A percentile compares a stretch with the other conserved stretches of the same genome.
phyloP scores from a whole-genome alignment of 37 sponge, comb jelly and placozoan species.

The Agelas oroides region DNA sequence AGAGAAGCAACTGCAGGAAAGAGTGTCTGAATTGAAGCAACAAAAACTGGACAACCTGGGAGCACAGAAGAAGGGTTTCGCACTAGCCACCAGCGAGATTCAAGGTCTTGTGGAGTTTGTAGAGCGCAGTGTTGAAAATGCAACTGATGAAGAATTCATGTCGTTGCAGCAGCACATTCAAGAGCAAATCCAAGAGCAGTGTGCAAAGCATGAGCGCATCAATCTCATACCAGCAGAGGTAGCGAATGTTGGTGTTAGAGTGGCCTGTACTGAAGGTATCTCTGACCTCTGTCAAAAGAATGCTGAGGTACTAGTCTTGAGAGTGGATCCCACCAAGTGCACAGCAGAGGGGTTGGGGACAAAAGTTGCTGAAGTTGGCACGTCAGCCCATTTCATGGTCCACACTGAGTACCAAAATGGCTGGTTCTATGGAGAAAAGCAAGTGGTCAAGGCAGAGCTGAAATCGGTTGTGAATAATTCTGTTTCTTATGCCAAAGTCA shows the following conservation, averaged over 20 bases:
- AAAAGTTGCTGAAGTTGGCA: slow-evolving; percentile 26
- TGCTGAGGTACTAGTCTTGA: not conserved
- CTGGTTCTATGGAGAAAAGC: too few relatives aligned
- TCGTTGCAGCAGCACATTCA: slow-evolving; percentile 10
- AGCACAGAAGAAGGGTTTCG: slow-evolving; percentile 16
- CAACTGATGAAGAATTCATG: slow-evolving; percentile 37
- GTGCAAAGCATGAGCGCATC: not conserved
- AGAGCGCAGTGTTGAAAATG: slow-evolving; percentile 15
- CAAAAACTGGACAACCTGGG: slow-evolving; percentile 19
- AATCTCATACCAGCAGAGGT: slow-evolving; percentile 12
- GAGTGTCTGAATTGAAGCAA: not conserved
- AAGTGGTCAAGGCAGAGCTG: not conserved
- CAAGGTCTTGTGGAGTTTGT: slow-evolving; percentile 29
- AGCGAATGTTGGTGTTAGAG: slow-evolving; percentile 1
- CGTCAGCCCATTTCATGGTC: not conserved
- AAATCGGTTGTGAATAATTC: slow-evolving; percentile 12
- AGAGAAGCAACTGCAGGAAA: slow-evolving; percentile 16
- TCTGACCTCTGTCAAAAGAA: slow-evolving; percentile 17
- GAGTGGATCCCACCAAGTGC: slow-evolving; percentile 12
- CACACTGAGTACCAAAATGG: not conserved
- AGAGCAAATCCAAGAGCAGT: not conserved
- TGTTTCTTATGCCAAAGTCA: not conserved
- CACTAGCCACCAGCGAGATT: not conserved
- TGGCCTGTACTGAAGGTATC: slow-evolving; percentile 11
- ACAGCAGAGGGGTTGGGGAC: not conserved